phyloP scores from a whole-genome alignment of 2,888 invertebrate genomes.

The Ornithoptera alexandrae region DNA sequence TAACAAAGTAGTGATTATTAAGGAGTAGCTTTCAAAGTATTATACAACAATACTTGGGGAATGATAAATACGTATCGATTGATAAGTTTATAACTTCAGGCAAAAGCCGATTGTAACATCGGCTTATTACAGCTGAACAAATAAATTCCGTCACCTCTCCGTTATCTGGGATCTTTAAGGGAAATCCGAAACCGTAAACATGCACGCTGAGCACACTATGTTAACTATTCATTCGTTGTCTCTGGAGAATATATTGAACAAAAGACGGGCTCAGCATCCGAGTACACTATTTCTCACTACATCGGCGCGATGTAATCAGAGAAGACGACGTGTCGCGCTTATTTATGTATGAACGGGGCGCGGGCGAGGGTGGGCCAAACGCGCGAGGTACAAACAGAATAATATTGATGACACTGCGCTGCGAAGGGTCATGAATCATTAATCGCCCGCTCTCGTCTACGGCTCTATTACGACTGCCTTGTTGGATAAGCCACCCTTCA shows the following conservation, averaged over 20 bases:
- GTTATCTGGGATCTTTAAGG: constrained; percentile 74
- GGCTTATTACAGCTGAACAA: constrained; percentile 73
- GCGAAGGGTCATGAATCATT: constrained; percentile 80
- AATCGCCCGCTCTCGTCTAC: constrained; percentile 77
- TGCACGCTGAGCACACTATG: constrained; percentile 68
- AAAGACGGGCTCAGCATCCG: constrained; percentile 75
- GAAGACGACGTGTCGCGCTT: constrained; percentile 80
- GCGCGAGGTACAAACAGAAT: constrained; percentile 79
- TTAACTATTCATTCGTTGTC: constrained; percentile 76
- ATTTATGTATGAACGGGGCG: constrained; percentile 79
- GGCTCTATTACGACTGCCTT: constrained; percentile 78
- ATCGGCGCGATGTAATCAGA: constrained; percentile 80
- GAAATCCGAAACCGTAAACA: constrained; percentile 79
- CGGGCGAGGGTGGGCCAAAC: constrained; percentile 76
- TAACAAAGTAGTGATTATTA: not conserved
- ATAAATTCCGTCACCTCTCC: constrained; percentile 69
- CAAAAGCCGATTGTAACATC: constrained; percentile 69
- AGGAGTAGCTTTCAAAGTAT: not conserved
- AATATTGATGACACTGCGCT: constrained; percentile 80
- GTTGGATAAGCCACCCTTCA: constrained; percentile 74
- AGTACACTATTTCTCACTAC: constrained; percentile 79
- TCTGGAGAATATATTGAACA: constrained; percentile 75
- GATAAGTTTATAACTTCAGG: constrained; percentile 60
- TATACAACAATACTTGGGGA: constrained; percentile 36
- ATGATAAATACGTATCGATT: constrained; percentile 21